phyloP scores from a whole-genome alignment of 2,113 vertebrate species.

The Scomber colias region DNA sequence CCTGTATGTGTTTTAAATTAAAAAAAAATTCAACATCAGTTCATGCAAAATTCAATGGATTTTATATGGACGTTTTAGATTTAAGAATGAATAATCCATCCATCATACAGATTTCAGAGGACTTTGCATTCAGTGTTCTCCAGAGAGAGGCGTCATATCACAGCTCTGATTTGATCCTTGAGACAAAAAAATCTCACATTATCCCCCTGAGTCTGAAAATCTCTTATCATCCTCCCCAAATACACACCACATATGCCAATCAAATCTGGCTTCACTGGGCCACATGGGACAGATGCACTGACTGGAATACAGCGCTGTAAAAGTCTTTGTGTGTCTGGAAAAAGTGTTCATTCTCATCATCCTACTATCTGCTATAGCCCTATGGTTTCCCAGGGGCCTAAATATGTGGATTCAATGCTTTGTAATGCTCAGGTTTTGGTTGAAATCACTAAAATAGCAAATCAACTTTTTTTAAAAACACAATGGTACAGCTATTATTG shows the following conservation, averaged over 20 bases:
- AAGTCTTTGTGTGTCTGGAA: conserved; percentile 17
- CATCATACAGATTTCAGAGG: conserved; percentile 27
- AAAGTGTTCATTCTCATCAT: neutral
- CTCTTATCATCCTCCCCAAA: conserved; percentile 47
- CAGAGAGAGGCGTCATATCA: neutral
- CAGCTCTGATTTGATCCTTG: conserved; percentile 45
- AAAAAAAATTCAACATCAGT: neutral
- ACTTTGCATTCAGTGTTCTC: conserved; percentile 11
- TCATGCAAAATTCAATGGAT: conserved; percentile 12
- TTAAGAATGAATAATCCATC: conserved; percentile 21
- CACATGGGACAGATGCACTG: conserved; percentile 3
- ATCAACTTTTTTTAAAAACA: neutral
- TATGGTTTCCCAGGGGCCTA: neutral
- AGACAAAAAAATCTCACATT: conserved; percentile 56
- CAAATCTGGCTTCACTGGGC: conserved; percentile 18
- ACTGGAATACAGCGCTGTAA: conserved; percentile 11
- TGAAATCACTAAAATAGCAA: conserved; percentile 17
- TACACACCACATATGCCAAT: conserved; percentile 42
- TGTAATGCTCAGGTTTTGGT: neutral
- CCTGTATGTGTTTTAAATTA: neutral
- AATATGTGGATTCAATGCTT: neutral
- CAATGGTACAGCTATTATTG: neutral
- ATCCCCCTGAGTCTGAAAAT: conserved; percentile 53
- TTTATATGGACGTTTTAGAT: neutral
- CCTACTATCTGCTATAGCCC: neutral